A percentile compares a stretch with the other conserved stretches of the same genome.
These are phyloP conservation scores for Tenodera sinensis DNA, from an alignment of 2,888 invertebrate genomes.

Conservation along the genomic window DNA sequence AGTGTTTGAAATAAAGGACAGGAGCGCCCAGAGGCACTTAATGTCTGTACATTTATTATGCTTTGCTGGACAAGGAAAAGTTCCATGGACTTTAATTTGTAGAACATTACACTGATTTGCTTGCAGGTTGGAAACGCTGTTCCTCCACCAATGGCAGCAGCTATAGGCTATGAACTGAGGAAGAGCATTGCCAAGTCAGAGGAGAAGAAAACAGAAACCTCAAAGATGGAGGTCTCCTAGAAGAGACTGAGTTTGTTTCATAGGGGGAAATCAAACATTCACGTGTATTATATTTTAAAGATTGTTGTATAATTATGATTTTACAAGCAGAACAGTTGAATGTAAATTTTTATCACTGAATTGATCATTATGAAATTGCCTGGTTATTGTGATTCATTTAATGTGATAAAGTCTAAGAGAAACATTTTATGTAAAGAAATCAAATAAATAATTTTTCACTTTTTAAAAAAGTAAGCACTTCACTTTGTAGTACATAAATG, in stretches of 20 bases:
- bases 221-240: neutral
- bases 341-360: neutral
- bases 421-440: neutral
- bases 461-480: neutral
- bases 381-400: neutral
- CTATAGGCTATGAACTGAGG: slow-evolving; percentile 70
- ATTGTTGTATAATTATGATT: neutral
- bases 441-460: neutral
- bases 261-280: too few relatives aligned
- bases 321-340: neutral
- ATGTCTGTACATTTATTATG: too few relatives aligned
- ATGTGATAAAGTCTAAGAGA: neutral
- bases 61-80: too few relatives aligned
- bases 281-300: neutral
- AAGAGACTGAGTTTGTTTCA: too few relatives aligned
- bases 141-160: slow-evolving; percentile 75
- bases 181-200: slow-evolving; percentile 41
- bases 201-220: neutral
- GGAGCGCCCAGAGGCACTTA: too few relatives aligned
- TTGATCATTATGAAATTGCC: neutral
- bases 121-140: slow-evolving; percentile 76
- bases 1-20: too few relatives aligned
- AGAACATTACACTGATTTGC: slow-evolving; percentile 9
- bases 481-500: neutral
- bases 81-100: too few relatives aligned